phyloP scores from a whole-genome alignment of 1,140 invertebrate genomes.

The Cotesia vestalis region DNA sequence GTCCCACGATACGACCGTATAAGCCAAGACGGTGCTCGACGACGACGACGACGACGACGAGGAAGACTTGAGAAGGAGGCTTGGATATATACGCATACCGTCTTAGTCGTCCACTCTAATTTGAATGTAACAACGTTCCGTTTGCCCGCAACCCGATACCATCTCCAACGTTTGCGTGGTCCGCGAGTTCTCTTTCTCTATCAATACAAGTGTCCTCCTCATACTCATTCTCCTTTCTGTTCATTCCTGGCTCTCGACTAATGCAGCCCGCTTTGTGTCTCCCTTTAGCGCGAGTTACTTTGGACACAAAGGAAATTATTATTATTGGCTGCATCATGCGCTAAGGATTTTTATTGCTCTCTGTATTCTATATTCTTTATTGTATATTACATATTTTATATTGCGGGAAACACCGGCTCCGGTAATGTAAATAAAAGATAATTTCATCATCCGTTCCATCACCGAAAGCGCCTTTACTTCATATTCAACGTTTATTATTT shows the following conservation, averaged over 20 bases:
- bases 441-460: too few species aligned
- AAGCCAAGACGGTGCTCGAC: constrained; percentile 35
- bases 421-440: too few species aligned
- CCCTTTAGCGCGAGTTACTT: too few species aligned
- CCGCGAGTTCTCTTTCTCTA: background rate
- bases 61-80: constrained; percentile 1
- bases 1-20: constrained; percentile 35
- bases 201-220: constrained; percentile 11
- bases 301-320: constrained; percentile 36
- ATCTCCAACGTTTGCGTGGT: constrained; percentile 51
- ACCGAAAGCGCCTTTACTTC: too few species aligned
- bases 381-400: too few species aligned
- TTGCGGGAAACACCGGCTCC: too few species aligned
- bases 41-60: constrained; percentile 45
- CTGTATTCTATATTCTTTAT: too few species aligned
- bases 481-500: too few species aligned
- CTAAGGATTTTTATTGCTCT: constrained; percentile 2
- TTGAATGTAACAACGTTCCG: constrained; percentile 68
- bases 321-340: constrained; percentile 17
- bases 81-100: constrained; percentile 56
- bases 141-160: constrained; percentile 63
- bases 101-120: constrained; percentile 62
- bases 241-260: constrained; percentile 1
- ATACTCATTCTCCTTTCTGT: constrained; percentile 21
- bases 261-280: background rate